Evolutionary conservation across 2,113 vertebrate genomes (phyloP), one percentile per base, ranked within the genome.

Genomic region (Raphicerus campestris): DNA sequence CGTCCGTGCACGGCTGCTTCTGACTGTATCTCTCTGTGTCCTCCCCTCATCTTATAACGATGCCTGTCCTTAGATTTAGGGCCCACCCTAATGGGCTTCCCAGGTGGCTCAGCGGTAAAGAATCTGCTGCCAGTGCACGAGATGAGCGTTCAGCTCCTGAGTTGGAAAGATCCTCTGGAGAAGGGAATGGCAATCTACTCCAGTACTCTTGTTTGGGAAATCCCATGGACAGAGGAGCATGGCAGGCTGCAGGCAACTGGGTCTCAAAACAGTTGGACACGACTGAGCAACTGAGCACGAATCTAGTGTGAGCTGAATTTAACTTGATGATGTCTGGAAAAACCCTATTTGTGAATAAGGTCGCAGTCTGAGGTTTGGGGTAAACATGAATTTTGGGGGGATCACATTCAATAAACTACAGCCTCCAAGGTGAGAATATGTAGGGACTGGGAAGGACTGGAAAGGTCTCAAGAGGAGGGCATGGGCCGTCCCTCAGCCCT

Each of bases 1-100:
- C 8, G 8, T 24, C 15, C 10, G 6, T 22, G 13, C 0, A 0
- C 1, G 20, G 20, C 39, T 5, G 3, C 22, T 24, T 32, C 82
- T 45, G 39, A 53, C 53, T 66, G 70, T 17, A 1, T 26, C 8
- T 60, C 7, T 30, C 5, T n/a, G 24, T 42, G 17, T 84, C 19
- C 1, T 49, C 26, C 51, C 26, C 20, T 70, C 56, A 63, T 77
- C 55, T n/a, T 26, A 28, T 20, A 30, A 42, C 24, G 77, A 91
- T 14, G 4, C 32, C 16, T 15, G 24, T 70, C 49, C 2, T 5
- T 30, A 35, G 82, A 32, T 63, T 78, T 9, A 77, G 55, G 70
- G 26, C 22, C 15, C 80, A 56, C 26, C 7, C 49, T 75, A 75
- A 75, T 75, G 11, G 70, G 70, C 70, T 75, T 75, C 35, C 70